These are phyloP conservation scores for Anomalospiza imberbis DNA, from an alignment of 2,797 vertebrate genomes.

Conservation along the genomic window DNA sequence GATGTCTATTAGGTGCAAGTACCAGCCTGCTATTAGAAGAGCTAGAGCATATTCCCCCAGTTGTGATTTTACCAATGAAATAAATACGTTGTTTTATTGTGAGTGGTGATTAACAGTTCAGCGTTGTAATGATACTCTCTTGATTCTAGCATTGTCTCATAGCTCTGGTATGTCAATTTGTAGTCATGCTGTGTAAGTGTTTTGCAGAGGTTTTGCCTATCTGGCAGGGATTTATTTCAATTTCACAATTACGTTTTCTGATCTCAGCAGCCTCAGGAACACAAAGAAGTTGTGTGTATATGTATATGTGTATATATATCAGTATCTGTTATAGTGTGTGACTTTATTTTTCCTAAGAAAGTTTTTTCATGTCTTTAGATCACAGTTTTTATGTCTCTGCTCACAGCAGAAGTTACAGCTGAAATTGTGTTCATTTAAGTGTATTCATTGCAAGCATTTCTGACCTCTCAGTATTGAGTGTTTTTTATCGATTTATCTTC, in stretches of 20 bases:
- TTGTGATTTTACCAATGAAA: neutral
- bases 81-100: conserved; percentile 11
- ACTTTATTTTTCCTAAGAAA: neutral
- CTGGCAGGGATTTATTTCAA: conserved; percentile 66
- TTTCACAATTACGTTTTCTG: conserved; percentile 46
- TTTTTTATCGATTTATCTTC: neutral
- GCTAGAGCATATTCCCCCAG: neutral
- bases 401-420: neutral
- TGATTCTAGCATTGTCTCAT: conserved; percentile 68
- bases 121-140: conserved; percentile 41
- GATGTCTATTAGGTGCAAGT: neutral
- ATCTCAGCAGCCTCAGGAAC: neutral
- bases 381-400: neutral
- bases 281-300: neutral
- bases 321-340: neutral
- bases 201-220: conserved; percentile 50
- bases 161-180: conserved; percentile 65
- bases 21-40: neutral
- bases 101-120: conserved; percentile 35
- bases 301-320: neutral
- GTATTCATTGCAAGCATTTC: neutral
- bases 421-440: neutral
- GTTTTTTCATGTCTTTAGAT: neutral
- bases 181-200: conserved; percentile 61
- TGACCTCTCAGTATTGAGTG: neutral